phyloP scores from a whole-genome alignment of 2,888 invertebrate species.

The Drosophila mulleri region DNA sequence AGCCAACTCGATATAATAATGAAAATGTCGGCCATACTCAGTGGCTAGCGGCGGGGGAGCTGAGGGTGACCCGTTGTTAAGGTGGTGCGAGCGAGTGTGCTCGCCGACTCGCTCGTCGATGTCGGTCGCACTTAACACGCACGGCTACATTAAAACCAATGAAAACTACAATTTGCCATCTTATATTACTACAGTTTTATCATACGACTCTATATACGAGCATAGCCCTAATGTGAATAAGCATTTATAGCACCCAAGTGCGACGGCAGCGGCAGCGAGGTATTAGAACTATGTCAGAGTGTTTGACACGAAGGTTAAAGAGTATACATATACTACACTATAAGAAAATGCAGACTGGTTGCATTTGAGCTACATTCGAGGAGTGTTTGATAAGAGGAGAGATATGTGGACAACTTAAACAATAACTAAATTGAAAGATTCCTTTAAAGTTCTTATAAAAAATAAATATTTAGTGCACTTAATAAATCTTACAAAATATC shows the following conservation, averaged over 20 bases:
- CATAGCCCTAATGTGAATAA: constrained; percentile 45
- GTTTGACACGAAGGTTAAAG: constrained; percentile 15
- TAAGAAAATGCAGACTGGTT: neutral
- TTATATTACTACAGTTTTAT: constrained; percentile 74
- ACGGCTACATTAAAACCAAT: constrained; percentile 76
- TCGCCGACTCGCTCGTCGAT: constrained; percentile 37
- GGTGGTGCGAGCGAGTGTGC: constrained; percentile 24
- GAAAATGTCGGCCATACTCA: constrained; percentile 70
- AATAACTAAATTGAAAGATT: no score
- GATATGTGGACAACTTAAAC: no score
- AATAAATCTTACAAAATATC: neutral
- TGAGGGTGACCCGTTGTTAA: constrained; percentile 26
- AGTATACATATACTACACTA: neutral
- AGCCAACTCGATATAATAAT: constrained; percentile 76
- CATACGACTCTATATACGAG: constrained; percentile 38
- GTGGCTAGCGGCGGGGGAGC: constrained; percentile 24
- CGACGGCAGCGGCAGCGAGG: neutral
- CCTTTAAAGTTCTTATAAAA: neutral
- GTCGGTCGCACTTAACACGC: constrained; percentile 75
- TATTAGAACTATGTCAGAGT: constrained; percentile 47
- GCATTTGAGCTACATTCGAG: neutral
- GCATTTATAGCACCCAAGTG: constrained; percentile 42
- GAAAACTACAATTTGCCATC: constrained; percentile 79
- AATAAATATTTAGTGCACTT: no score
- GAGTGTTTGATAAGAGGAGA: no score